Evolutionary conservation across 2,888 invertebrate genomes (phyloP).

Genomic region (Junonia oenone): DNA sequence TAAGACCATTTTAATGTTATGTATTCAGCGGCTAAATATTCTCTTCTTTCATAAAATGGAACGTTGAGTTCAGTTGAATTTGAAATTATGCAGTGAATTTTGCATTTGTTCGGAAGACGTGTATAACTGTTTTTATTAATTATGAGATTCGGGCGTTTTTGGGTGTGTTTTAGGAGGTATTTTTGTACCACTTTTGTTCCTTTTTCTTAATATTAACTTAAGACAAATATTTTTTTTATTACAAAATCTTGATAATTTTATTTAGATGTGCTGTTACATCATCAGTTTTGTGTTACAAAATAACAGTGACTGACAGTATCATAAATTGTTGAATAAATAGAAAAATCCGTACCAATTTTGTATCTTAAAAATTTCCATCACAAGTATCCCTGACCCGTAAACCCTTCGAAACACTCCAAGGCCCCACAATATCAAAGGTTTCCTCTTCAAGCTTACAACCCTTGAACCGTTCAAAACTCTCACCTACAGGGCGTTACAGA

Average conservation of each 20-base stretch:
- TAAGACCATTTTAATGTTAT: slow-evolving; percentile 11
- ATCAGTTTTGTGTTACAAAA: too few species aligned
- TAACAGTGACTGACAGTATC: too few species aligned
- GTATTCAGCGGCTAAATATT: slow-evolving; percentile 1
- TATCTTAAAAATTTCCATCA: background rate
- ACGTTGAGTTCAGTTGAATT: background rate
- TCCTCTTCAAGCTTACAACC: slow-evolving; percentile 13
- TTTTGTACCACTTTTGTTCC: too few species aligned
- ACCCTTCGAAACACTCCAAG: background rate
- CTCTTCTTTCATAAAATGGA: background rate
- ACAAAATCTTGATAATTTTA: too few species aligned
- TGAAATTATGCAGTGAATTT: background rate
- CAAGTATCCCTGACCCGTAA: background rate
- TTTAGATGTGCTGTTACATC: too few species aligned
- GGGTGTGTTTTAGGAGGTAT: too few species aligned
- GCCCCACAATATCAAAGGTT: slow-evolving; percentile 16
- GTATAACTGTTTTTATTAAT: background rate
- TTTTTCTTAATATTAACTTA: too few species aligned
- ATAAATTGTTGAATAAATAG: too few species aligned
- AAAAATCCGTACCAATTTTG: background rate
- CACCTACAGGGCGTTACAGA: slow-evolving; percentile 15
- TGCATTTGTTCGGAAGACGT: background rate
- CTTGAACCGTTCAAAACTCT: slow-evolving; percentile 6
- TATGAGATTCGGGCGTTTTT: too few species aligned
- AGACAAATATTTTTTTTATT: too few species aligned